Base-by-base conservation (phyloP, 23 tunicate genomes). In the Halocynthia aurantium region DNA sequence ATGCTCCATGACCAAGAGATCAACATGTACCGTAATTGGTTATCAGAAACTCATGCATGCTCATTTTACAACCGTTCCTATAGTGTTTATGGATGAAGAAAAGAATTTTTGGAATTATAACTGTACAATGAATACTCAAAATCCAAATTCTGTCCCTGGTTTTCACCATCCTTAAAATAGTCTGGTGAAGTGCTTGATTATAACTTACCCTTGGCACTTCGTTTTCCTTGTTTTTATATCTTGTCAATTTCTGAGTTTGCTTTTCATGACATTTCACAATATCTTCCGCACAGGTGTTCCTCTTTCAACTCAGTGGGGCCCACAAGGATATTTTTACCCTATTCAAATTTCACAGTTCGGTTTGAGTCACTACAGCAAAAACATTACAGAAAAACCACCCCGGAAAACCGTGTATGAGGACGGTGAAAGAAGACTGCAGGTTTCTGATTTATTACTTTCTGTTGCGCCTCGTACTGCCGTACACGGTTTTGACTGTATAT, bases 291-390 rank as follows among this genome's bases (percentile, higher is more conserved):
- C 50, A 84, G 99, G 99, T 15, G 96, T 95, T 57, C 99, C 99
- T 12, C n/a, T 95, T 4, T 89, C 99, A 7, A 85, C 88, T 6
- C 99, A 96, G 63, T 96, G 99, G 99, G 78, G 82, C 52, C 52
- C 69, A 20, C 62, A 96, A 21, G 99, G 96, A 7, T 96, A 96
- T 77, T 96, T 78, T 82, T 96, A 96, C 71, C 83, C 92, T 1
- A 89, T 96, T 70, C 99, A 96, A 74, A 96, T 96, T 51, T 78
- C 93, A 8, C 99, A 96, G 65, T 96, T 72, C 73, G 99, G 96
- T 6, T 44, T 96, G 64, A 75, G 88, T 61, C 96, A 90, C 69
- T 96, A 85, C 77, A 70, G 96, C 72, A 96, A 85, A 71, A 74
- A 92, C 52, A 44, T 92, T 7, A 52, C 70, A 55, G 82, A 82